Evolutionary conservation across 2,113 vertebrate species (phyloP).

Genomic region (Ceyx cyanopectus): DNA sequence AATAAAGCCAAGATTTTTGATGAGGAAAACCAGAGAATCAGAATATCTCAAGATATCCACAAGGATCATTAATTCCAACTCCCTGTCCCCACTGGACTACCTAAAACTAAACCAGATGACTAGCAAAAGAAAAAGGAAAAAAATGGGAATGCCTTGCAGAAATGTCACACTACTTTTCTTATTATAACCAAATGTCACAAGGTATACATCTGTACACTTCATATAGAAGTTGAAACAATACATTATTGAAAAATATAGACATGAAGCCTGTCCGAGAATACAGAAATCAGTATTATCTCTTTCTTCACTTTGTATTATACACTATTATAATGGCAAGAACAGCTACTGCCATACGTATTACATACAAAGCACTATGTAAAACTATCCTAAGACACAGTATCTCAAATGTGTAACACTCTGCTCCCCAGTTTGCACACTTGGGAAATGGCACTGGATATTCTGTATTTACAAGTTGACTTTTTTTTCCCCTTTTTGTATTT

Average conservation of each 20-base stretch:
- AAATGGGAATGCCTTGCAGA: neutral
- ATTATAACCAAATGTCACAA: neutral
- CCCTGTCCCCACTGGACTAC: neutral
- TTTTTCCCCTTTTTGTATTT: neutral
- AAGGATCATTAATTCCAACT: neutral
- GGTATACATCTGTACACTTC: neutral
- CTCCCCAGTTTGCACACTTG: neutral
- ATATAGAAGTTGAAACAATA: neutral
- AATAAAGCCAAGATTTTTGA: neutral
- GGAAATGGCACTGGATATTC: neutral
- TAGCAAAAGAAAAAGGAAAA: neutral
- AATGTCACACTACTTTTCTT: neutral
- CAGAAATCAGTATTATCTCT: neutral
- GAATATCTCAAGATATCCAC: neutral
- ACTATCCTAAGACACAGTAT: neutral
- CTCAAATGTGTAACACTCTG: neutral
- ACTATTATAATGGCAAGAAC: neutral
- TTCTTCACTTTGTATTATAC: neutral
- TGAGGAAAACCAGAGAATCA: neutral
- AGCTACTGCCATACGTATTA: neutral
- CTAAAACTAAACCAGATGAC: neutral
- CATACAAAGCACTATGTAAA: neutral
- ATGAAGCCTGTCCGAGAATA: neutral
- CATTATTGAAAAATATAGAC: neutral
- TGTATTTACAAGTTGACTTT: neutral